Percentiles rank a stretch among this genome's conserved stretches.
Evolutionary conservation across 2,888 invertebrate species (phyloP).

Genomic region (Drosophila subsilvestris): DNA sequence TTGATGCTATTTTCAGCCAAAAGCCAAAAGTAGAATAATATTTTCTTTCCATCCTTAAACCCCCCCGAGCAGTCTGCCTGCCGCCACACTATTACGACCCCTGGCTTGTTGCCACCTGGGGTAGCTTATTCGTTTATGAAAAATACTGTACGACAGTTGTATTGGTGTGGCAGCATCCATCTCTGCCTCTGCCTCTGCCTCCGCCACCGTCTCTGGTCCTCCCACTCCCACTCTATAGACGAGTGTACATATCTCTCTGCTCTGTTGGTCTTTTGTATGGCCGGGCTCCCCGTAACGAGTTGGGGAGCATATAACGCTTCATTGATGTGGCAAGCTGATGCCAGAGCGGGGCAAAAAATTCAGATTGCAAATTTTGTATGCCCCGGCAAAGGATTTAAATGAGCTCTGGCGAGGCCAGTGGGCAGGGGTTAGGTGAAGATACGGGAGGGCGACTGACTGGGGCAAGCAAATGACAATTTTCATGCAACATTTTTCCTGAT

Average conservation of each 20-base stretch:
- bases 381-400: conserved; percentile 44
- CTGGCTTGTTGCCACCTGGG: conserved; percentile 24
- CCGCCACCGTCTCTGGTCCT: background rate
- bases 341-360: conserved; percentile 34
- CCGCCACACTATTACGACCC: conserved; percentile 25
- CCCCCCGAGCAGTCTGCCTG: conserved; percentile 24
- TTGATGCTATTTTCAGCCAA: conserved; percentile 74
- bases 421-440: background rate
- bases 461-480: conserved; percentile 28
- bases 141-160: conserved; percentile 56
- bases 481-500: conserved; percentile 42
- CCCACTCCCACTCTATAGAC: background rate
- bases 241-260: conserved; percentile 20
- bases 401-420: conserved; percentile 13
- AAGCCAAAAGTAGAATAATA: conserved; percentile 73
- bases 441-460: background rate
- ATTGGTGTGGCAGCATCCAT: conserved; percentile 28
- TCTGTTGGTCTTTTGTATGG: conserved; percentile 45
- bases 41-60: conserved; percentile 36
- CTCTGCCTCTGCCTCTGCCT: conserved; percentile 7
- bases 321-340: conserved; percentile 46
- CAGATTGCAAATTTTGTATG: conserved; percentile 44
- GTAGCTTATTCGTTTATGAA: conserved; percentile 68
- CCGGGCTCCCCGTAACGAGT: conserved; percentile 43
- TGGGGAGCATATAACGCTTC: conserved; percentile 48